Evolutionary conservation across 2,113 vertebrate genomes (phyloP).

Genomic region (Jaculus jaculus): DNA sequence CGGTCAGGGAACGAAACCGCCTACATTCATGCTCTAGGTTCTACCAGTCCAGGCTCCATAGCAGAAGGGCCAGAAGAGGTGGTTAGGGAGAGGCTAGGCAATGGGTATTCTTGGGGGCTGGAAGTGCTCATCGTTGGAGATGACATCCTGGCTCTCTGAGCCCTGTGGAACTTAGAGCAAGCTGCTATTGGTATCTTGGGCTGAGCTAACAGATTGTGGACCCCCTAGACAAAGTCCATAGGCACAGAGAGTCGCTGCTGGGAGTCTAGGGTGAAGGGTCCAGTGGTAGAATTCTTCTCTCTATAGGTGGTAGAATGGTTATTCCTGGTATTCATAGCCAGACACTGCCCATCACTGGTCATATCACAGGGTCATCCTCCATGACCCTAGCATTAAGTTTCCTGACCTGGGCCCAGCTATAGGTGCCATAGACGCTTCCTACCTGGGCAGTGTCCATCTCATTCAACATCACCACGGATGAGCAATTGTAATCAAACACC

Average conservation of each 20-base stretch:
- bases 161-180: neutral
- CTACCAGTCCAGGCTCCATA: neutral
- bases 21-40: neutral
- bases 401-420: neutral
- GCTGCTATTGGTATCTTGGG: neutral
- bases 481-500: constrained; percentile 99
- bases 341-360: neutral
- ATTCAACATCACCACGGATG: constrained; percentile 97
- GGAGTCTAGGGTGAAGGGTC: too few relatives aligned
- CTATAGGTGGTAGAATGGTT: neutral
- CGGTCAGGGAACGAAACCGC: neutral
- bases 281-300: neutral
- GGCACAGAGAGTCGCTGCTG: neutral
- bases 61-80: rapidly evolving
- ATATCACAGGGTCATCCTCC: neutral
- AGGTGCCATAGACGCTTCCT: neutral
- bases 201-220: neutral
- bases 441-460: constrained; percentile 98
- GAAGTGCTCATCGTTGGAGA: neutral
- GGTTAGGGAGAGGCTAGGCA: neutral
- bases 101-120: neutral
- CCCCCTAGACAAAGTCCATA: neutral
- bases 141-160: neutral
- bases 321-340: neutral
- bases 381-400: rapidly evolving